Conservation (phyloP, 2,113 vertebrate genomes). For the Gadus chalcogrammus region DNA sequence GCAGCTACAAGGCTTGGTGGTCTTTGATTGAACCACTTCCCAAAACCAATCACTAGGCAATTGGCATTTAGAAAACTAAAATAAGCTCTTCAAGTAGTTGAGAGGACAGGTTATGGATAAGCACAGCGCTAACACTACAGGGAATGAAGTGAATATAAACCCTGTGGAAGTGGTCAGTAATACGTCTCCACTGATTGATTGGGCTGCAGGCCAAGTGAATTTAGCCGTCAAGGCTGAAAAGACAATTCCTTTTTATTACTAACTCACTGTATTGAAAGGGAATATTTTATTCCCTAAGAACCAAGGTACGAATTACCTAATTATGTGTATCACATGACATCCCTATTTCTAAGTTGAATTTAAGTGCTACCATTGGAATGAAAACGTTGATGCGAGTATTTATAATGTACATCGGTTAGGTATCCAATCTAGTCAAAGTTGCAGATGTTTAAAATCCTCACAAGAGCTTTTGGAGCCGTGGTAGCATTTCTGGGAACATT, state of each 20-base stretch:
- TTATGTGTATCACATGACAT: no score
- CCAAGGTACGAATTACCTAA: no score
- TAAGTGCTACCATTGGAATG: no score
- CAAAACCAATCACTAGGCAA: neutral
- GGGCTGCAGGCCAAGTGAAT: neutral
- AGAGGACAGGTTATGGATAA: neutral
- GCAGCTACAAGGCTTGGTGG: conserved; percentile 23
- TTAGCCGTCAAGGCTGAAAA: neutral
- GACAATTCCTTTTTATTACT: no score
- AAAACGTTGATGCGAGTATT: neutral
- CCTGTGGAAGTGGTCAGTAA: no score
- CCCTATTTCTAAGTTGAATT: no score
- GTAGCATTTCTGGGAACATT: no score
- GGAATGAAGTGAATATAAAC: neutral
- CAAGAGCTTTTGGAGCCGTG: no score
- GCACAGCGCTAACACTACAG: neutral
- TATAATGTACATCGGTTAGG: neutral
- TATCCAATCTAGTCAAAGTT: neutral
- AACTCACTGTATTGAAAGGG: no score
- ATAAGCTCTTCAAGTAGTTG: no score
- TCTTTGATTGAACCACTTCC: conserved; percentile 14
- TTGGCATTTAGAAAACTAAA: neutral
- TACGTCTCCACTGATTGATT: neutral
- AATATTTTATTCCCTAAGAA: no score
- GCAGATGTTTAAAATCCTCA: neutral